phyloP scores from a whole-genome alignment of 2,888 invertebrate genomes.

The Gastrophysa polygoni region DNA sequence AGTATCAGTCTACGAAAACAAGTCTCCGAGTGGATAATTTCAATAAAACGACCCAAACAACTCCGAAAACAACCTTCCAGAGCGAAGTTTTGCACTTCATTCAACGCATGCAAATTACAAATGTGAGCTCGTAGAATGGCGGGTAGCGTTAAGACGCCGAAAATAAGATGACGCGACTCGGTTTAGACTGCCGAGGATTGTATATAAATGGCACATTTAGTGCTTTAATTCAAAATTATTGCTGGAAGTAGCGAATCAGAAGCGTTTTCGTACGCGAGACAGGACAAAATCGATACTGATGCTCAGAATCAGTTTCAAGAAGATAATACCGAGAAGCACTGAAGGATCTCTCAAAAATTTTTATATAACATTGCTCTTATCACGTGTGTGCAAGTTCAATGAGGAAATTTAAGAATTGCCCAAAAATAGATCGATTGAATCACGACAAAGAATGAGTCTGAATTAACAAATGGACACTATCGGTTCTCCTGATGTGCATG shows the following conservation, averaged over 20 bases:
- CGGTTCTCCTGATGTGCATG: too few species aligned
- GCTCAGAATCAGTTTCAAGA: too few species aligned
- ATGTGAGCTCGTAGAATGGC: slow-evolving; percentile 35
- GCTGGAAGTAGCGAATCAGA: slow-evolving; percentile 28
- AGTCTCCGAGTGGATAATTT: background rate
- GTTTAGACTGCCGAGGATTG: slow-evolving; percentile 38
- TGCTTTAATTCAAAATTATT: slow-evolving; percentile 48
- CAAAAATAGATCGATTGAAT: too few species aligned
- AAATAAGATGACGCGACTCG: slow-evolving; percentile 46
- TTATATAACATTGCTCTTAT: too few species aligned
- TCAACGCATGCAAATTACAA: background rate
- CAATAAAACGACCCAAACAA: background rate
- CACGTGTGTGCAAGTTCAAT: too few species aligned
- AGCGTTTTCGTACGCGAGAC: slow-evolving; percentile 20
- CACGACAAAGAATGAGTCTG: too few species aligned
- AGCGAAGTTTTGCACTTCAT: background rate
- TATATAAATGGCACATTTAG: slow-evolving; percentile 51
- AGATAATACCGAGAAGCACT: too few species aligned
- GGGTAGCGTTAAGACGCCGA: slow-evolving; percentile 46
- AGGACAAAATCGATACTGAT: too few species aligned
- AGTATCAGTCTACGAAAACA: too few species aligned
- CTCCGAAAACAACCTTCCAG: background rate
- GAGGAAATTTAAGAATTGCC: too few species aligned
- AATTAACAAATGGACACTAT: too few species aligned
- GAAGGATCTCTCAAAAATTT: too few species aligned